A percentile compares a stretch with the other conserved stretches of the same genome.
Evolutionary conservation across 2,888 invertebrate species (phyloP).

Genomic region (Tineola bisselliella): DNA sequence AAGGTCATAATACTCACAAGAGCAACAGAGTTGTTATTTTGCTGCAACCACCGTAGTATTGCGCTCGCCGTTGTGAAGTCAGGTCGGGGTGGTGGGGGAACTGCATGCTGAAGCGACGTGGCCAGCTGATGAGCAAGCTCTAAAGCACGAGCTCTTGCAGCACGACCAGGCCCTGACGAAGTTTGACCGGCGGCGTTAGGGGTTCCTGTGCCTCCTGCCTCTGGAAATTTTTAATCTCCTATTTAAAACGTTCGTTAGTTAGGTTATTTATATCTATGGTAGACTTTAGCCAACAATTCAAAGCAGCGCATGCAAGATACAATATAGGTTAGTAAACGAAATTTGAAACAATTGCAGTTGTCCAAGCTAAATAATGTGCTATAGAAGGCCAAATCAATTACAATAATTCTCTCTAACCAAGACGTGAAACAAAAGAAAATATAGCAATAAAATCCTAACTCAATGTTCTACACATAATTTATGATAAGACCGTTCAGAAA

Average conservation of each 20-base stretch:
- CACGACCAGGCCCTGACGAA: constrained; percentile 34
- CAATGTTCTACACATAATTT: neutral
- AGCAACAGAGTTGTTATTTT: constrained; percentile 56
- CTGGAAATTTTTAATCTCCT: constrained; percentile 25
- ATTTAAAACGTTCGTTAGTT: too few species aligned
- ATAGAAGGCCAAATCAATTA: neutral
- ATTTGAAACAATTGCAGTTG: too few species aligned
- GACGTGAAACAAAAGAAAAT: neutral
- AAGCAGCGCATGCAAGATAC: too few species aligned
- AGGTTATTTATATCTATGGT: too few species aligned
- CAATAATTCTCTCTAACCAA: neutral
- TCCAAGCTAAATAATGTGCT: too few species aligned
- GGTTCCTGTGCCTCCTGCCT: constrained; percentile 40
- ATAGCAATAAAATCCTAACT: neutral
- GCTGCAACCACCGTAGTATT: constrained; percentile 74
- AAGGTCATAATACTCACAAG: constrained; percentile 45
- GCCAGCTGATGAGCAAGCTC: constrained; percentile 74
- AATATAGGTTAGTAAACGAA: too few species aligned
- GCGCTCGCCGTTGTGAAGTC: constrained; percentile 73
- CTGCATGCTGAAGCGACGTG: constrained; percentile 71
- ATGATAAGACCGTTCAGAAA: neutral
- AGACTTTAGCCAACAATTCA: too few species aligned
- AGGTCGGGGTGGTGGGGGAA: constrained; percentile 72
- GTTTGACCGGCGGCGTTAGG: constrained; percentile 26
- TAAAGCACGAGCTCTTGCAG: constrained; percentile 62